Evolutionary conservation across 2,888 invertebrate genomes (phyloP), one percentile per base, ranked within the genome.

Genomic region (Girardia tigrina): DNA sequence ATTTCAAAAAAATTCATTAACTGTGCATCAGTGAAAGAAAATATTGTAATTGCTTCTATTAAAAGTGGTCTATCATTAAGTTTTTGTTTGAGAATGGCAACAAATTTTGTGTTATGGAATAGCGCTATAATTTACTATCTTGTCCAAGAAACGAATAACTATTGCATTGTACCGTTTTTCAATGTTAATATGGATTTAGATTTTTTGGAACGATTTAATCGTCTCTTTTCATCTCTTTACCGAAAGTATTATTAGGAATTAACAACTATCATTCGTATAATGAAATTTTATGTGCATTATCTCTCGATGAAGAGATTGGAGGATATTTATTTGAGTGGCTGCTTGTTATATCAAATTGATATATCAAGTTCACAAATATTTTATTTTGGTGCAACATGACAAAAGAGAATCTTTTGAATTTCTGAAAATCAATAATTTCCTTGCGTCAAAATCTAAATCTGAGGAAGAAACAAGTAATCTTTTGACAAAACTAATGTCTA

Each of bases 321-420:
- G 56, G 20, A n/a, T 23, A 56, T 20, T 56, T 56, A n/a, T 8
- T 56, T 8, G 56, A 56, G 23, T 56, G 56, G 56, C 23, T 56
- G 23, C 56, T 56, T 20, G n/a, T 56, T 4, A 56, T n/a, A n/a
- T 20, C n/a, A 4, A 23, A 56, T 20, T 56, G 56, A 16, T 56
- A 12, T 56, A 56, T n/a, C 56, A 56, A 56, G 56, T 56, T 56
- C 56, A 56, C n/a, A 56, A 56, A n/a, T 56, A 56, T 56, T 56
- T 56, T 23, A 56, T 56, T 56, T 23, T 56, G 56, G n/a, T 23
- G 4, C 56, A 4, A 56, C 2, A n/a, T 23, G 56, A n/a, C n/a
- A 56, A 23, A 23, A 56, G n/a, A 56, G 56, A 56, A 6, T 56
- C 4, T n/a, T 4, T 16, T 56, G 56, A 56, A 8, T 56, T 56